Evolutionary conservation across 2,113 vertebrate species (phyloP).

Genomic region (Nyctereutes procyonoides): DNA sequence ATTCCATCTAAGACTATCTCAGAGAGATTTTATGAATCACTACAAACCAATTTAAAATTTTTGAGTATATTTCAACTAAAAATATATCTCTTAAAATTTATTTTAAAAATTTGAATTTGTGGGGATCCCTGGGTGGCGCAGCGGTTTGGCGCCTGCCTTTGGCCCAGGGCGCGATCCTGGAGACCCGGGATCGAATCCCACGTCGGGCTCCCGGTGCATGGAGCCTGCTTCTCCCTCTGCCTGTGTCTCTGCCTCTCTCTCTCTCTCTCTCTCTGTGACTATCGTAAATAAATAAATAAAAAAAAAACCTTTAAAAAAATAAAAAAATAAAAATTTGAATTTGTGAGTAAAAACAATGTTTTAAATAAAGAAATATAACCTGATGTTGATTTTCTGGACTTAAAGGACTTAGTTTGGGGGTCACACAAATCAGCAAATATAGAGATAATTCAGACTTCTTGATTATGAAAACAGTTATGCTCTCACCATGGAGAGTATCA

Average conservation of each 20-base stretch:
- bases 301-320: no score
- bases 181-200: no score
- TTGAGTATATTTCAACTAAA: background rate
- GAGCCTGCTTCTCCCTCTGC: no score
- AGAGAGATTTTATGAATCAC: background rate
- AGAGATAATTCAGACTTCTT: background rate
- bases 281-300: no score
- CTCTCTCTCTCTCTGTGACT: no score
- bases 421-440: slow-evolving; percentile 11
- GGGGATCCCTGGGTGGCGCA: no score
- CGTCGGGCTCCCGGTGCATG: no score
- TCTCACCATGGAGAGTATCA: background rate
- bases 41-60: background rate
- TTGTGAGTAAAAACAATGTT: background rate
- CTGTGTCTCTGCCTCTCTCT: no score
- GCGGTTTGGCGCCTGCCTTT: no score
- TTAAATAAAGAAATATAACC: slow-evolving; percentile 22
- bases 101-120: background rate
- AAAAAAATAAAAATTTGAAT: background rate
- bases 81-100: background rate
- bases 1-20: background rate
- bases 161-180: no score
- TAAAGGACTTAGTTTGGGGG: background rate
- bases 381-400: background rate
- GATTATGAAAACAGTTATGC: background rate